Conservation (phyloP, 2,797 vertebrate genomes). For the Pyrocephalus nanus region DNA sequence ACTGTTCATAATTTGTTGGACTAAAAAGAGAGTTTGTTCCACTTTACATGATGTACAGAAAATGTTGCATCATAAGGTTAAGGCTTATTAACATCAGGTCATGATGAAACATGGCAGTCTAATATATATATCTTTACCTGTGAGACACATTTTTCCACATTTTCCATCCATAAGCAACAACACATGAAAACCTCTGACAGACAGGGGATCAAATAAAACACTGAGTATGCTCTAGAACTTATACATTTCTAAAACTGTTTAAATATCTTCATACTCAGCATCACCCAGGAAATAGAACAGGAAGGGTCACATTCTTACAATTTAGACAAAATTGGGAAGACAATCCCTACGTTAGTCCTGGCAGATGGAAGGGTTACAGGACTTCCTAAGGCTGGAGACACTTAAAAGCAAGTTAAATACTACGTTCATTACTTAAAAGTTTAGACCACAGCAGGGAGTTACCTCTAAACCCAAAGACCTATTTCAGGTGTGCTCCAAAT, state of each 20-base stretch:
- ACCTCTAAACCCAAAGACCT: not conserved
- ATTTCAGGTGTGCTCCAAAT: not conserved
- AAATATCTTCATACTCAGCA: not conserved
- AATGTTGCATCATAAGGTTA: not conserved
- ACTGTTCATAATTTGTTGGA: not conserved
- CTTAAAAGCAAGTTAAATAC: not conserved
- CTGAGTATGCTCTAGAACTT: not conserved
- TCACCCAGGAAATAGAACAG: not conserved
- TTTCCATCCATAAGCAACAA: not conserved
- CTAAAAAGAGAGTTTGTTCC: not conserved
- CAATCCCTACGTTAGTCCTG: not conserved
- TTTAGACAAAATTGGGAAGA: not conserved
- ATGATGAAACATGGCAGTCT: not conserved
- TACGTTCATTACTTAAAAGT: not conserved
- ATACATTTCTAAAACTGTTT: not conserved
- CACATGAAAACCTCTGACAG: not conserved
- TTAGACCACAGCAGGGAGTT: not conserved
- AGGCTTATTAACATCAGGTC: not conserved
- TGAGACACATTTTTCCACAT: not conserved
- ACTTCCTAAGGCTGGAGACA: not conserved
- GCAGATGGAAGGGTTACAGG: not conserved
- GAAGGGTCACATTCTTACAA: not conserved
- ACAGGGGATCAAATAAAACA: not conserved
- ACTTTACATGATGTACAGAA: not conserved
- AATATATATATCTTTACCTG: not conserved